Evolutionary conservation across 1,140 invertebrate species (phyloP), one percentile per base, ranked within the genome.

Genomic region (Rhizoglyphus robini): DNA sequence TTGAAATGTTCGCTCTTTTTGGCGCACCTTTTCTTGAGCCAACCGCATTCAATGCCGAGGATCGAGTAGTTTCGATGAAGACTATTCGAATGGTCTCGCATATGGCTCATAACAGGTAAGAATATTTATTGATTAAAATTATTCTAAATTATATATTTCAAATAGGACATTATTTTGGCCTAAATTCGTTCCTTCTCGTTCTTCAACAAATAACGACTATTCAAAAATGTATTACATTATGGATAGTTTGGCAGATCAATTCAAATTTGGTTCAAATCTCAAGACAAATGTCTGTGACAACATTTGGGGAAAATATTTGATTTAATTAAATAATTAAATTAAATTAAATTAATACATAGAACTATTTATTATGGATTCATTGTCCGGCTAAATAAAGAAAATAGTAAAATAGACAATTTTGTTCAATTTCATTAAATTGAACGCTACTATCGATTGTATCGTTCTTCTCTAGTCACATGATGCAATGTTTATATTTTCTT

Each of bases 1-100:
- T 63, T 63, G 61, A 63, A 51, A 47, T 47, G 36, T 63, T 27
- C n/a, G 61, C 61, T 30, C 27, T 63, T 1, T 63, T 63, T 63
- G 61, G 61, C 30, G 32, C 34, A 15, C 61, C 61, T 2, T 63
- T 63, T 54, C 38, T 47, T 15, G 25, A 63, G 34, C 32, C 31
- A 2, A 30, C 36, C 13, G n/a, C 32, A 25, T 63, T 63, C 48
- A 36, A 63, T 51, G 8, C 30, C 29, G n/a, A 18, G 1, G 61
- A 63, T 47, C 31, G 61, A 29, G 5, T 38, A 30, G 36, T 63
- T 25, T 63, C 61, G 34, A 25, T 63, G 34, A 36, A 63, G 34
- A 59, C 34, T 1, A 63, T 63, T 47, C 20, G 48, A 29, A 63
- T 46, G n/a, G 23, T 63, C n/a, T 23, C 38, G 11, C 25, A 63